Evolutionary conservation across 2,113 vertebrate genomes (phyloP), one percentile per base, ranked within the genome.

Genomic region (Apteryx owenii): DNA sequence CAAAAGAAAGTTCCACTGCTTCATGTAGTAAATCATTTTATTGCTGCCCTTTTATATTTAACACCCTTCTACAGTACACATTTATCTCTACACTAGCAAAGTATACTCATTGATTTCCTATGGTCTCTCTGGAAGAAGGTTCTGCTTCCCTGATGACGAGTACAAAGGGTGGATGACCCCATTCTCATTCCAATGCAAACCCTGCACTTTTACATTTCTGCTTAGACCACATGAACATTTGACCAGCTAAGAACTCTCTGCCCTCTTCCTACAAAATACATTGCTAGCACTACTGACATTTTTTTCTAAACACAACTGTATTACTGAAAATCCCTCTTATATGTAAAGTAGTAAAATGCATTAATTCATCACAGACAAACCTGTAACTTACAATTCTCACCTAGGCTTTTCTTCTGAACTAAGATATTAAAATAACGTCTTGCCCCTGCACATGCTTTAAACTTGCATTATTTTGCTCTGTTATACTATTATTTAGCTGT

Each of bases 31-130:
- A 98, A 97, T 98, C 98, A 95, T 97, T 97, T 97, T 96, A 85
- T 97, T 94, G 96, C 93, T 98, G 98, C 97, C 95, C 97, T 98
- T 98, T 98, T 97, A 97, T 98, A 98, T 97, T 98, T 98, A 95
- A 98, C 96, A 98, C 96, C 78, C 89, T 97, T 97, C 97, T 97
- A 96, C 97, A 96, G 92, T 93, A 97, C 94, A 95, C 98, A 96
- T 96, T 98, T 96, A 98, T 98, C 97, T 98, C 96, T 96, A 96
- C 79, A 83, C 98, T 90, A 97, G 98, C 97, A 98, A 98, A 98
- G 98, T 97, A 97, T 97, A 97, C 97, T 97, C 99, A 99, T 99
- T 98, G 99, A 99, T 99, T 99, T 99, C 99, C 99, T 97, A 98
- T 98, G 98, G 97, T 97, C 97, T 98, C 98, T 98, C 98, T 97